phyloP scores from a whole-genome alignment of 2,113 vertebrate species.

The Chlorocebus sabaeus region DNA sequence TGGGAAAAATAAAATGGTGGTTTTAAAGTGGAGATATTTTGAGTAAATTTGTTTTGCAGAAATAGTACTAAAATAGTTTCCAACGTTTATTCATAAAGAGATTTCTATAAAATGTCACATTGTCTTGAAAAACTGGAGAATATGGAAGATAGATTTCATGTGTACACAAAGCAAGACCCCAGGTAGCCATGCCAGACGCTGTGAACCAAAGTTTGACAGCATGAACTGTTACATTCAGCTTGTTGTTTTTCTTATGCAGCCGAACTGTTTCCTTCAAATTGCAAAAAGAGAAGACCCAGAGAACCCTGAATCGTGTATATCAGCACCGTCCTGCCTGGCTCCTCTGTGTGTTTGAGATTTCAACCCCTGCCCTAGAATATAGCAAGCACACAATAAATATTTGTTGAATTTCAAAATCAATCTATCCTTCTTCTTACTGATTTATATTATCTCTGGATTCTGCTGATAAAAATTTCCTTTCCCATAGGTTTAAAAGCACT shows the following conservation, averaged over 20 bases:
- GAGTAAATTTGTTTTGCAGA: not conserved
- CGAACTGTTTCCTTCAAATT: slow-evolving; percentile 1
- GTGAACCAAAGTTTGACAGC: not conserved
- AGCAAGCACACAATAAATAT: slow-evolving; percentile 55
- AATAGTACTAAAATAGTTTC: not conserved
- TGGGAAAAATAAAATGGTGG: not conserved
- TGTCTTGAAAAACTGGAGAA: not conserved
- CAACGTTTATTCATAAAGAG: not conserved
- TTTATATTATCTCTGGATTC: slow-evolving; percentile 26
- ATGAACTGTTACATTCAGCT: not conserved
- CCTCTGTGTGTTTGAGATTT: not conserved
- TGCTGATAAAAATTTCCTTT: slow-evolving; percentile 38
- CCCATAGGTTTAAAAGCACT: not conserved
- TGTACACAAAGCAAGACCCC: not conserved
- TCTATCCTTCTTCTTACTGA: slow-evolving; percentile 24
- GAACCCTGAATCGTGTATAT: not conserved
- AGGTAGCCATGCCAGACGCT: not conserved
- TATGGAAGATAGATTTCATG: not conserved
- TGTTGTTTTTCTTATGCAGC: not conserved
- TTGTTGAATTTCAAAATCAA: slow-evolving; percentile 53
- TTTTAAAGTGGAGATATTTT: not conserved
- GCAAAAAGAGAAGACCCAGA: not conserved
- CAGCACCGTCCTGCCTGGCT: not conserved
- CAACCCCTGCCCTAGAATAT: slow-evolving; percentile 38
- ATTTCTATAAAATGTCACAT: not conserved